A percentile compares a stretch with the other conserved stretches of the same genome.
These are phyloP conservation scores for Aricia agestis DNA, from an alignment of 1,140 invertebrate genomes.

Conservation along the genomic window DNA sequence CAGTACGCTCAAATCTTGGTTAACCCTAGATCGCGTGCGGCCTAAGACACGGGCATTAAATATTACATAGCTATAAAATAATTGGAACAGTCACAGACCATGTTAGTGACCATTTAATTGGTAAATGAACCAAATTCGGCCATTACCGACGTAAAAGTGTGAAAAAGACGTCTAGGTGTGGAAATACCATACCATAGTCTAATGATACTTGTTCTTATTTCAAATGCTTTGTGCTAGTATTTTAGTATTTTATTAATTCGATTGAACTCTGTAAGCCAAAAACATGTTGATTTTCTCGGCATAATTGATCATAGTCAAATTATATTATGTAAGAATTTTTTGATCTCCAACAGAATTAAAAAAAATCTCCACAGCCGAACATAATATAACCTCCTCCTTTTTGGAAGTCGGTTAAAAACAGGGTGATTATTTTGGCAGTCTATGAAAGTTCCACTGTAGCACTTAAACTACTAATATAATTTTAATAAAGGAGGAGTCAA, in stretches of 20 bases:
- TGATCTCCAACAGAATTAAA: too few relatives aligned
- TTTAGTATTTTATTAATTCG: neutral
- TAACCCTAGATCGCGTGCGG: slow-evolving; percentile 52
- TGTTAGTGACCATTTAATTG: slow-evolving; percentile 42
- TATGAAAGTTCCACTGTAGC: too few relatives aligned
- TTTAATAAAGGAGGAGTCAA: too few relatives aligned
- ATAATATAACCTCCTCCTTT: too few relatives aligned
- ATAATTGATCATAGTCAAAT: too few relatives aligned
- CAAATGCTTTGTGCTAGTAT: neutral
- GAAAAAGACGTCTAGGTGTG: neutral
- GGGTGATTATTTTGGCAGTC: too few relatives aligned
- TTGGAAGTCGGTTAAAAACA: too few relatives aligned
- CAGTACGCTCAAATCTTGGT: slow-evolving; percentile 20
- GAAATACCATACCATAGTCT: neutral
- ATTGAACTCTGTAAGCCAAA: too few relatives aligned
- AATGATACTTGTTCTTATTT: neutral
- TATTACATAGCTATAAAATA: slow-evolving; percentile 66
- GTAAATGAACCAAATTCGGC: slow-evolving; percentile 12
- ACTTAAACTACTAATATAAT: too few relatives aligned
- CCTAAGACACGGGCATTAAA: slow-evolving; percentile 61
- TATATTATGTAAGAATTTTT: too few relatives aligned
- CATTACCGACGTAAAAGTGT: neutral
- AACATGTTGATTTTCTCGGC: too few relatives aligned
- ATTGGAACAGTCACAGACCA: slow-evolving; percentile 58
- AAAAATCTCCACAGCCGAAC: too few relatives aligned